Evolutionary conservation across 2,113 vertebrate species (phyloP).

Genomic region (Antechinus stuartii): DNA sequence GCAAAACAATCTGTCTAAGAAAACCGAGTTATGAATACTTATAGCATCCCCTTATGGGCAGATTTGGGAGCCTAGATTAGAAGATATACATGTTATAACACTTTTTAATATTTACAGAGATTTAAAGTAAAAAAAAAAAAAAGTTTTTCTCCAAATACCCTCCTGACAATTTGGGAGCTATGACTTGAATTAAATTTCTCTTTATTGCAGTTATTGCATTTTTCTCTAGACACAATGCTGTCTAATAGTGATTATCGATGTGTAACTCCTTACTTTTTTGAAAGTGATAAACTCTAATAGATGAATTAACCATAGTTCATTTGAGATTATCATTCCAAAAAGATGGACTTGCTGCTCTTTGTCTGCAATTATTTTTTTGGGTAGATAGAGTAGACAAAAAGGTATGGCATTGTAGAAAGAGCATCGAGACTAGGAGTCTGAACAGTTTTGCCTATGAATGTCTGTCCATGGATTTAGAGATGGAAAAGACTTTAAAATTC

Average conservation of each 20-base stretch:
- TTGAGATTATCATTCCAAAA: neutral
- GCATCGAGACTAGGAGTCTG: neutral
- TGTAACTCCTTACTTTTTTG: neutral
- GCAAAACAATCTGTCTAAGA: neutral
- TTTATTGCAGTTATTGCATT: neutral
- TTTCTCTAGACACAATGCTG: neutral
- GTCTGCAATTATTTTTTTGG: neutral
- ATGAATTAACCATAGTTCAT: neutral
- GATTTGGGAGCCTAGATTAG: neutral
- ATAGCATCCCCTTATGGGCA: neutral
- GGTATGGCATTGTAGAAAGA: neutral
- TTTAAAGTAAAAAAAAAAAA: neutral
- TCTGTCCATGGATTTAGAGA: neutral
- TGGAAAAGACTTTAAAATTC: neutral
- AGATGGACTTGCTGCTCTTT: neutral
- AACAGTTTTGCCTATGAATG: neutral
- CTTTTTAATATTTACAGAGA: slow-evolving; percentile 8
- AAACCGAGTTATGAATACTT: neutral
- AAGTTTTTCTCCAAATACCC: neutral
- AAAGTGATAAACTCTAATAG: neutral
- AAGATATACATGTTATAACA: neutral
- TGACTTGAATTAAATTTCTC: neutral
- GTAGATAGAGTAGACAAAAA: neutral
- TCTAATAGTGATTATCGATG: neutral
- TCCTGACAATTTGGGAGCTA: neutral